Percentiles rank a stretch among this genome's conserved stretches.
Conservation (phyloP, 2,797 vertebrate species). For the Falco naumanni region DNA sequence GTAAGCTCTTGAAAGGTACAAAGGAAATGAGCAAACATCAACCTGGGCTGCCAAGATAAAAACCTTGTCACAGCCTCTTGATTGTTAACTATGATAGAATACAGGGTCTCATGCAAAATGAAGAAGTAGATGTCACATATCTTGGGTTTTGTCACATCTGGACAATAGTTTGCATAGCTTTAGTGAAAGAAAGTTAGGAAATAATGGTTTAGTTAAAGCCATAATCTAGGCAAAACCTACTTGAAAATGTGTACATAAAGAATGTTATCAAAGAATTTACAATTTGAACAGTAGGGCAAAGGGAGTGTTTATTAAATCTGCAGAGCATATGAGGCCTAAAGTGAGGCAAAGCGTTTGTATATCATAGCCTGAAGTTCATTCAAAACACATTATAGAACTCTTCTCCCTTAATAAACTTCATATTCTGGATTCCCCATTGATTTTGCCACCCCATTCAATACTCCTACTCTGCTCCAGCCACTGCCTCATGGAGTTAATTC, state of each 20-base stretch:
- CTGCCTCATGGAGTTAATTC: background rate
- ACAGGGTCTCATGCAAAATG: background rate
- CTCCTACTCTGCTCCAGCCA: background rate
- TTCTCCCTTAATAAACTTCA: background rate
- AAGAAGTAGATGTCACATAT: background rate
- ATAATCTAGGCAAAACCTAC: background rate
- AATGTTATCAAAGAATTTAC: background rate
- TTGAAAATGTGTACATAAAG: background rate
- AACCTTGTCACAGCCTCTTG: background rate
- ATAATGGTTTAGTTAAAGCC: background rate
- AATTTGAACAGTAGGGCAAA: background rate
- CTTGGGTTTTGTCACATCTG: background rate
- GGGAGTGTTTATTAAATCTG: background rate
- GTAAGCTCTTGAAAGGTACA: background rate
- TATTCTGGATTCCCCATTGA: background rate
- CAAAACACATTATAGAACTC: background rate
- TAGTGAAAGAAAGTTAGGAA: background rate
- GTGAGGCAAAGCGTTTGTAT: background rate
- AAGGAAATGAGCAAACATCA: background rate
- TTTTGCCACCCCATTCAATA: background rate
- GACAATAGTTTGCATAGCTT: background rate
- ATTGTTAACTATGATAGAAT: background rate
- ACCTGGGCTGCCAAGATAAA: background rate
- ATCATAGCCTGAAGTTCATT: background rate
- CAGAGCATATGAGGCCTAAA: background rate